These are phyloP conservation scores for Lapara coniferarum DNA, from an alignment of 2,888 invertebrate species.

Conservation along the genomic window DNA sequence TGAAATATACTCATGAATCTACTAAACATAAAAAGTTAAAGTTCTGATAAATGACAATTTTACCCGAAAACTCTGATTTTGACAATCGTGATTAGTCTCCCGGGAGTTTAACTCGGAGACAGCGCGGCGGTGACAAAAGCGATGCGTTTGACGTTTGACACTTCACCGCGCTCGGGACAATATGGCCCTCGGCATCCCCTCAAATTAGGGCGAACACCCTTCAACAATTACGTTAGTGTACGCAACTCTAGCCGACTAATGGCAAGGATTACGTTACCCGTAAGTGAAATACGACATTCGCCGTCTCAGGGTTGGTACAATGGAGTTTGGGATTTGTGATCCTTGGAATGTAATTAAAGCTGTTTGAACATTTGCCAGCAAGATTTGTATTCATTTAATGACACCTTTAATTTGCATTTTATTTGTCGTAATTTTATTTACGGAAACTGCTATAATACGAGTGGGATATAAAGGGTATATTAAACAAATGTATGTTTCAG, in stretches of 20 bases:
- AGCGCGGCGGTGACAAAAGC: conserved; percentile 35
- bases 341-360: not conserved
- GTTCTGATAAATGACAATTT: not conserved
- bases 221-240: conserved; percentile 68
- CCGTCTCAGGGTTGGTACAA: conserved; percentile 47
- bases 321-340: not conserved
- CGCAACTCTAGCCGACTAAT: conserved; percentile 64
- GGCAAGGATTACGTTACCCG: conserved; percentile 72
- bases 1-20: too few relatives aligned
- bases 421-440: too few relatives aligned
- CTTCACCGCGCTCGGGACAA: conserved; percentile 60
- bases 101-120: not conserved
- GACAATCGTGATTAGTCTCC: conserved; percentile 8
- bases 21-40: not conserved
- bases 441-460: too few relatives aligned
- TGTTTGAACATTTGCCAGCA: too few relatives aligned
- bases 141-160: conserved; percentile 64
- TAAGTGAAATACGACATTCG: conserved; percentile 68
- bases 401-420: too few relatives aligned
- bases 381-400: too few relatives aligned
- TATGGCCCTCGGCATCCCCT: conserved; percentile 61
- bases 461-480: too few relatives aligned
- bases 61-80: not conserved
- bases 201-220: conserved; percentile 76
- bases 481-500: too few relatives aligned